phyloP scores from a whole-genome alignment of 2,888 invertebrate species.

The Lamellibrachia satsuma region DNA sequence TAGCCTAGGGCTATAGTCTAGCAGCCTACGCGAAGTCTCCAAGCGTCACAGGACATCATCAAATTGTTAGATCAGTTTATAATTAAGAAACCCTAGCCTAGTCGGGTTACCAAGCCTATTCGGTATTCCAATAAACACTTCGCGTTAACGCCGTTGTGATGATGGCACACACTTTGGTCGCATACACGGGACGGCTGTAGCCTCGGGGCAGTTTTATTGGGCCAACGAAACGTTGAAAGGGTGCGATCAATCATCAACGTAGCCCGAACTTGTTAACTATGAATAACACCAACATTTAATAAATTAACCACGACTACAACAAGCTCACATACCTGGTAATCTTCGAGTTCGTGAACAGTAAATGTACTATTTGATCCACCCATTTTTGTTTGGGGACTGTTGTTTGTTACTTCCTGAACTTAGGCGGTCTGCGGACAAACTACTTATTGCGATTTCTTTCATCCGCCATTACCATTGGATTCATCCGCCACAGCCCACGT shows the following conservation, averaged over 20 bases:
- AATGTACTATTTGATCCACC: slow-evolving; percentile 72
- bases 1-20: too few relatives aligned
- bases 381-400: slow-evolving; percentile 44
- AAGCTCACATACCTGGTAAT: slow-evolving; percentile 73
- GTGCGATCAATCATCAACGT: background rate
- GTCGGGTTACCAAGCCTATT: too few relatives aligned
- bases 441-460: background rate
- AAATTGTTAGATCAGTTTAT: too few relatives aligned
- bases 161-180: too few relatives aligned
- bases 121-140: too few relatives aligned
- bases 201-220: too few relatives aligned
- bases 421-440: background rate
- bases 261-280: background rate
- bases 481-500: background rate
- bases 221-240: background rate
- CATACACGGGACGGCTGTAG: too few relatives aligned
- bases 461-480: background rate
- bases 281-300: background rate
- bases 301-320: background rate
- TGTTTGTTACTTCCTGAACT: background rate
- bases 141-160: too few relatives aligned
- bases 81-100: too few relatives aligned
- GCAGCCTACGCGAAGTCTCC: too few relatives aligned
- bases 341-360: slow-evolving; percentile 86
- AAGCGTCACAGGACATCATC: too few relatives aligned